Evolutionary conservation across 2,888 invertebrate species (phyloP).

Genomic region (Xestia xanthographa): DNA sequence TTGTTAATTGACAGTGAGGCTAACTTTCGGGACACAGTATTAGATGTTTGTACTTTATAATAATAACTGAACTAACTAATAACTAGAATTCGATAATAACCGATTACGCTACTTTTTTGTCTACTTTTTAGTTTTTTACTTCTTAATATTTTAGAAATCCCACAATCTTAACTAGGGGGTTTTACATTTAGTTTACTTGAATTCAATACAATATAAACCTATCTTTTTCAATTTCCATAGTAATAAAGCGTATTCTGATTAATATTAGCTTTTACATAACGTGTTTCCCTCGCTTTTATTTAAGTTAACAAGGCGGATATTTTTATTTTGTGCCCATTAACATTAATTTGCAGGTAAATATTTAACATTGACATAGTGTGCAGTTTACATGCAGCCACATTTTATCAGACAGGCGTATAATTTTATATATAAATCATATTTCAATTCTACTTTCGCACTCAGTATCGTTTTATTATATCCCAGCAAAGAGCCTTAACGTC

Average conservation of each 20-base stretch:
- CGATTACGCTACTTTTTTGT: neutral
- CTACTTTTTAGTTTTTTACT: neutral
- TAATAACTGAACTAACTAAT: no score
- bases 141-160: neutral
- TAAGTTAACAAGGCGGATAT: constrained; percentile 36
- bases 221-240: constrained; percentile 7
- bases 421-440: constrained; percentile 57
- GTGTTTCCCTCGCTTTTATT: constrained; percentile 33
- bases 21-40: constrained; percentile 1
- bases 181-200: neutral
- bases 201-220: constrained; percentile 6
- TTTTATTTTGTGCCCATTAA: constrained; percentile 42
- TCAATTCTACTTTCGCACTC: constrained; percentile 59
- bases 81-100: neutral
- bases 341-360: constrained; percentile 43
- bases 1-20: neutral
- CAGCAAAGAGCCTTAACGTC: constrained; percentile 51
- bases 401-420: constrained; percentile 39
- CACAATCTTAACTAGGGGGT: neutral
- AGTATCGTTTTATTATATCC: constrained; percentile 54
- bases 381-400: constrained; percentile 44
- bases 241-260: constrained; percentile 24
- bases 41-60: neutral
- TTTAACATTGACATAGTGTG: constrained; percentile 49
- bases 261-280: constrained; percentile 29